Conservation (phyloP, 2,797 vertebrate species). For the Sylvia borin region DNA sequence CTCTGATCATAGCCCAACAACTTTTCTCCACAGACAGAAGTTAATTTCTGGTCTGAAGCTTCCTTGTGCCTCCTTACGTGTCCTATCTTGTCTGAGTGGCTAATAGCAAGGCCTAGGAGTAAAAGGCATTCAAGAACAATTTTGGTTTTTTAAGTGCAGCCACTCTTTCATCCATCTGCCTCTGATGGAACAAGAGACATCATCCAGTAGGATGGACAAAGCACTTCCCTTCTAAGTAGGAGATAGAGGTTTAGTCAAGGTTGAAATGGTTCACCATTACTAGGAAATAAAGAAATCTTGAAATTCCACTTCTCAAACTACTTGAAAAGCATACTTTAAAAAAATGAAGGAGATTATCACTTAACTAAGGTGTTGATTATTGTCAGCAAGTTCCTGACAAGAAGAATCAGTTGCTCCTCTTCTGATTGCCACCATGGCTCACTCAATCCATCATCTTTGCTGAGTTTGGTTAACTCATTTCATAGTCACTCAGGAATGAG, state of each 20-base stretch:
- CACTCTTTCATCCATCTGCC: background rate
- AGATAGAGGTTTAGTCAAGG: background rate
- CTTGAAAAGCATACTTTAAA: background rate
- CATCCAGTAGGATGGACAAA: background rate
- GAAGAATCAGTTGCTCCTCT: background rate
- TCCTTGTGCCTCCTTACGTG: background rate
- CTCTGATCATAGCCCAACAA: background rate
- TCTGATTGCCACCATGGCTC: background rate
- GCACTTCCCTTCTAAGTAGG: background rate
- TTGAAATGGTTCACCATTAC: background rate
- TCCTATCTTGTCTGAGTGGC: background rate
- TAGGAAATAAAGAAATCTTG: background rate
- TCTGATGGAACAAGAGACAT: background rate
- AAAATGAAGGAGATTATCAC: background rate
- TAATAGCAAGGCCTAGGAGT: background rate
- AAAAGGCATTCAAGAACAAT: background rate
- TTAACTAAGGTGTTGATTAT: background rate
- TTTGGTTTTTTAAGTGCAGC: background rate
- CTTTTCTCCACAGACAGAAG: background rate
- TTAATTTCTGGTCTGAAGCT: background rate
- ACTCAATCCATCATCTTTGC: background rate
- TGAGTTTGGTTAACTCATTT: constrained; percentile 11
- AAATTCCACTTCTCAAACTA: background rate
- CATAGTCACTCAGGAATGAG: constrained; percentile 12
- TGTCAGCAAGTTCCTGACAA: background rate